Base-by-base conservation (phyloP, 2,888 invertebrate species). In the Helicoverpa assulta region DNA sequence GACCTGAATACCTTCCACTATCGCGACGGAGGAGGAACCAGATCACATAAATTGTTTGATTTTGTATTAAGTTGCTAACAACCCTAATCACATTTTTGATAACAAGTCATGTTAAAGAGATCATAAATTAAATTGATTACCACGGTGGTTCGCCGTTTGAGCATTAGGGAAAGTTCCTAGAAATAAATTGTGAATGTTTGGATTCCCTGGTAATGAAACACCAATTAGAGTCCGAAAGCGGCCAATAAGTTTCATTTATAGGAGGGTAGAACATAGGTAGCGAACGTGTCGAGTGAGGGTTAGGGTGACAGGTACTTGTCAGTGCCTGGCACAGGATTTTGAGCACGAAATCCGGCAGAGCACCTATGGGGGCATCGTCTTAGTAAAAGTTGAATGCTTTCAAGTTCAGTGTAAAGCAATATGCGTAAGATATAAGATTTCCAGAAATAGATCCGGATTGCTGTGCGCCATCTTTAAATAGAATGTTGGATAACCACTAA, bases 231-330 rank as follows among this genome's bases (percentile, higher is more conserved):
- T 77, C 71, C 73, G 70, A 65, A 81, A 71, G 69, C 68, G 55
- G 56, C 33, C 61, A 70, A 79, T 83, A 79, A 81, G 76, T 63
- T 70, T 80, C 74, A 77, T 85, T 87, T 85, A 85, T 83, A 67
- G 78, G 80, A 86, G 88, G 89, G 89, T 81, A 83, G 80, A 84
- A 83, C 84, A 82, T 77, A 76, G 74, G 76, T 73, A 82, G 81
- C 75, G 70, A 84, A 87, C 86, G 81, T 77, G 86, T 84, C 80
- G 70, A 75, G 21, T 71, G 81, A 88, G 87, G 93, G 93, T 85
- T 88, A 88, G 94, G 93, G 92, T 84, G 89, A 85, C 83, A 86
- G 70, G 94, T 92, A 84, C 90, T 76, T 70, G 85, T 85, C 81
- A 75, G 90, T 88, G 86, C 91, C 92, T 86, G 95, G 93, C 80